Conservation (phyloP, 1,140 invertebrate species). For the Aphelenchoides besseyi region DNA sequence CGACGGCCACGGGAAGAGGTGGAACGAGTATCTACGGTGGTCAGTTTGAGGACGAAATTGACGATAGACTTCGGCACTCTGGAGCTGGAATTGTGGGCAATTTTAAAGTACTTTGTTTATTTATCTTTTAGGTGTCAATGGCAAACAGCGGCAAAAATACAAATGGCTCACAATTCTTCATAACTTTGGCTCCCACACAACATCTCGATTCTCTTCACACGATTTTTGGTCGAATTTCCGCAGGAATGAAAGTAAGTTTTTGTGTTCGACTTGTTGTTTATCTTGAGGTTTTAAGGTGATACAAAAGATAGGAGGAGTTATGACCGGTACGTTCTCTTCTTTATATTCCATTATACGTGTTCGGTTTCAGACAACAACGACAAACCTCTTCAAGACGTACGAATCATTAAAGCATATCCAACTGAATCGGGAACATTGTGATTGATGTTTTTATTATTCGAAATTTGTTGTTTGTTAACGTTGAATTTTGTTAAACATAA, state of each 20-base stretch:
- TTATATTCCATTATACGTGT: too few species aligned
- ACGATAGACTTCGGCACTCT: slow-evolving; percentile 86
- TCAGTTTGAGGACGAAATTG: slow-evolving; percentile 88
- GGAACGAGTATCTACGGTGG: slow-evolving; percentile 93
- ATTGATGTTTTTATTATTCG: slow-evolving; percentile 20
- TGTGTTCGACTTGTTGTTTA: neutral
- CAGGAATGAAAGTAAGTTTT: slow-evolving; percentile 64
- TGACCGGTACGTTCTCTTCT: too few species aligned
- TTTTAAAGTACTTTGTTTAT: too few species aligned
- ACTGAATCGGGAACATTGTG: neutral
- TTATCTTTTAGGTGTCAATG: too few species aligned
- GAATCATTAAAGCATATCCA: slow-evolving; percentile 28
- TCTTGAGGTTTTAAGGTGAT: slow-evolving; percentile 9
- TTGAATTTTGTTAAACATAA: slow-evolving; percentile 4
- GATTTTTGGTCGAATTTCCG: slow-evolving; percentile 76
- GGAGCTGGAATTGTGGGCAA: slow-evolving; percentile 79
- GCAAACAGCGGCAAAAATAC: slow-evolving; percentile 91
- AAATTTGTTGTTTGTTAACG: neutral
- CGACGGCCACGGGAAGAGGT: slow-evolving; percentile 84
- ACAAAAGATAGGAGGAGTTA: slow-evolving; percentile 24
- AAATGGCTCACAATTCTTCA: slow-evolving; percentile 97
- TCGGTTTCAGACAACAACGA: slow-evolving; percentile 25
- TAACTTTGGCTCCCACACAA: slow-evolving; percentile 89
- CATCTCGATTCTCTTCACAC: slow-evolving; percentile 96
- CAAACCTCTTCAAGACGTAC: slow-evolving; percentile 5